These are phyloP conservation scores for Pan paniscus DNA, from an alignment of 2,113 vertebrate genomes.

Conservation along the genomic window DNA sequence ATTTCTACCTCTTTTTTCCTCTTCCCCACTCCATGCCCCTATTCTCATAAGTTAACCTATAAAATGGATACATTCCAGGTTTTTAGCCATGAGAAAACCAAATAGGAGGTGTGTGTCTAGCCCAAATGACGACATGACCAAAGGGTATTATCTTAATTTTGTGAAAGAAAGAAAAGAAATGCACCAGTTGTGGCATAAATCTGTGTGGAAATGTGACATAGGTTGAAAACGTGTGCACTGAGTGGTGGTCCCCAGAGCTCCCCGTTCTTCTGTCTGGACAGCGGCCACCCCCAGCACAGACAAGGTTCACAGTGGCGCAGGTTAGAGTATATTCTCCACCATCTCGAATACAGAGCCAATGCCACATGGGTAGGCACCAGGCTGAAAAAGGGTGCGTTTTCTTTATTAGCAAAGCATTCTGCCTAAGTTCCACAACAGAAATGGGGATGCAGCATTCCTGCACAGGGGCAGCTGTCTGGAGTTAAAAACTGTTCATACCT, in stretches of 20 bases:
- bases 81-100: not conserved
- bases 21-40: not conserved
- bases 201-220: rapidly evolving
- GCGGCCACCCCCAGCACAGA: not conserved
- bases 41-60: not conserved
- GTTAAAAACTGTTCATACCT: not conserved
- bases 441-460: not conserved
- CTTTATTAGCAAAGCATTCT: not conserved
- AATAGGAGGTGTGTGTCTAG: not conserved
- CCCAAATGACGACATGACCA: not conserved
- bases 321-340: no score
- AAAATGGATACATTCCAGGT: not conserved
- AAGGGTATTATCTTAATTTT: not conserved
- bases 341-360: no score
- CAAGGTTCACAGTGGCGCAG: not conserved
- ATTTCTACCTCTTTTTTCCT: not conserved
- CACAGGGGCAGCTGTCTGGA: not conserved
- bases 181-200: not conserved
- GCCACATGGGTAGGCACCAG: rapidly evolving
- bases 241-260: not conserved
- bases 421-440: not conserved
- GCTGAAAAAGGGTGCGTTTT: not conserved
- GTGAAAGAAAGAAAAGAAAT: not conserved
- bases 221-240: not conserved
- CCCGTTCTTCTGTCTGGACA: not conserved